Evolutionary conservation across 2,113 vertebrate genomes (phyloP), one percentile per base, ranked within the genome.

Genomic region (Hypocryptadius cinnamomeus): DNA sequence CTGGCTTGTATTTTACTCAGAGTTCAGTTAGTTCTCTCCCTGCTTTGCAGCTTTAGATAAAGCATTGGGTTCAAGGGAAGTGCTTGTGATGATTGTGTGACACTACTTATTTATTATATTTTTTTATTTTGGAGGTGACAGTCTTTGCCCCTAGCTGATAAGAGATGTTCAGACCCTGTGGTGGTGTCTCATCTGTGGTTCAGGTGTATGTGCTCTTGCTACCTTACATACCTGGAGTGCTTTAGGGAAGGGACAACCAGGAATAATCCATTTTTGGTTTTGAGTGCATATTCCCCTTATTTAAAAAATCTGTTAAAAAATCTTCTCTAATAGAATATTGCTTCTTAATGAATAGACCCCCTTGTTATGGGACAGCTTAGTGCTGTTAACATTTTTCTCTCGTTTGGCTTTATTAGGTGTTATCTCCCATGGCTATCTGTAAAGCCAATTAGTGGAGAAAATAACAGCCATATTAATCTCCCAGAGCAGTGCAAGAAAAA

Each of bases 381-480:
- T 18, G 44, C 66, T 95, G 27, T 93, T 95, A 92, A 92, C 16
- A 39, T 91, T 97, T 96, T 94, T 94, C 86, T 92, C 71, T 95
- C 80, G 40, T 96, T 97, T 92, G 77, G 79, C 95, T 96, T 96
- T 92, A 94, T 92, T 94, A 76, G 86, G 73, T 95, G 89, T 70
- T 95, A 96, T 97, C 95, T 97, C 85, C 82, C 81, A 90, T 74
- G 84, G 97, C 80, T 97, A 86, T 97, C 80, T 88, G 92, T 95
- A 96, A 96, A 97, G 92, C 93, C 96, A 98, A 96, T 97, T 97
- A 97, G 95, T 95, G 86, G 86, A 79, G 93, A 97, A 97, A 98
- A 95, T 97, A 97, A 97, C 97, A 96, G 90, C 94, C 95, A 64
- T 97, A 98, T 97, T 97, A 98, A 98, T 98, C 95, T 97, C 90